Percentiles rank a stretch among this genome's conserved stretches.
Conservation (phyloP, 2,797 vertebrate genomes). For the Pygocentrus nattereri region DNA sequence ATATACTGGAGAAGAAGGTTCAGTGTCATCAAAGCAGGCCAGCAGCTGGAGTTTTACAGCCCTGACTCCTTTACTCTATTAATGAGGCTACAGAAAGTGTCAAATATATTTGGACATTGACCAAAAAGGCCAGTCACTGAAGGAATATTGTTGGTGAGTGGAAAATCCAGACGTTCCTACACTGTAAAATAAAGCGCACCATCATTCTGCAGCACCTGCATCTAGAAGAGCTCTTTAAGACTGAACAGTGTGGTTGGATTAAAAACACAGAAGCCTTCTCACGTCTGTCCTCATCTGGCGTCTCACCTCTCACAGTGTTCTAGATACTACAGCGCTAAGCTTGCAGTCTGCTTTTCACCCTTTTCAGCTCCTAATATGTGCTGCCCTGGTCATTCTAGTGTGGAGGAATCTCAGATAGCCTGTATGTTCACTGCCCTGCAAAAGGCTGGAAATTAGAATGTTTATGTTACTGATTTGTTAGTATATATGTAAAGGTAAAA, state of each 20-base stretch:
- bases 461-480: no score
- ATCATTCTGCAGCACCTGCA: neutral
- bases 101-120: neutral
- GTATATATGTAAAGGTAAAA: no score
- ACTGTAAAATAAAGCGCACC: neutral
- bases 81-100: neutral
- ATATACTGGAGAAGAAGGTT: neutral
- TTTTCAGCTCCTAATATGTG: neutral
- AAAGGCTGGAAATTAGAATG: no score
- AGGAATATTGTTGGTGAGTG: neutral
- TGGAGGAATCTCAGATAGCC: neutral
- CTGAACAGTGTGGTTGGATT: neutral
- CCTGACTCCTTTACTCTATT: neutral
- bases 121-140: neutral
- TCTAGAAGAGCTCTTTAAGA: neutral
- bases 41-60: neutral
- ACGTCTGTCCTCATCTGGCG: neutral
- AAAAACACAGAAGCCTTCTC: neutral
- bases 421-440: neutral
- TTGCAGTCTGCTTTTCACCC: neutral
- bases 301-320: slow-evolving; percentile 12
- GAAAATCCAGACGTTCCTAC: neutral
- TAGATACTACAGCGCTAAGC: slow-evolving; percentile 5
- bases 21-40: neutral
- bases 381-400: neutral